phyloP scores from a whole-genome alignment of 2,888 invertebrate species.

The Meloe dianella region DNA sequence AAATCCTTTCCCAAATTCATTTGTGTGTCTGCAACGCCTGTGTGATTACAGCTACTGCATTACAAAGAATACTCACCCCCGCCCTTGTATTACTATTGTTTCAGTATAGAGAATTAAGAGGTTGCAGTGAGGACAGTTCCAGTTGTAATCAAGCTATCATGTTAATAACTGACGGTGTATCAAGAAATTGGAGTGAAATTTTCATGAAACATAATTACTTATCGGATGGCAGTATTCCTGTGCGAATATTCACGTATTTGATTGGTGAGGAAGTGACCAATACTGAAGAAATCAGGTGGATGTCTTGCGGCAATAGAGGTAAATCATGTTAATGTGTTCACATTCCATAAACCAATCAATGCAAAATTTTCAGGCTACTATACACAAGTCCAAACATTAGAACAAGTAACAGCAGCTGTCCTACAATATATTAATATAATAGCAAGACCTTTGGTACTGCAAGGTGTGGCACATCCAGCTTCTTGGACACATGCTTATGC shows the following conservation, averaged over 20 bases:
- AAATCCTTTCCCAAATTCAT: no score
- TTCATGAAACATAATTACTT: slow-evolving; percentile 82
- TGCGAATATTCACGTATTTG: slow-evolving; percentile 94
- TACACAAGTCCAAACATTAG: slow-evolving; percentile 91
- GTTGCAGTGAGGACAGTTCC: slow-evolving; percentile 59
- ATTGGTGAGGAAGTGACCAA: slow-evolving; percentile 94
- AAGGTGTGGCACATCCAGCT: slow-evolving; percentile 75
- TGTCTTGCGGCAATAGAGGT: slow-evolving; percentile 96
- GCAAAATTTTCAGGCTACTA: slow-evolving; percentile 74
- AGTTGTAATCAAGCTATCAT: slow-evolving; percentile 95
- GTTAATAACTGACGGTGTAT: slow-evolving; percentile 94
- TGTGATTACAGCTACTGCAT: no score
- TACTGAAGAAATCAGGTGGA: slow-evolving; percentile 86
- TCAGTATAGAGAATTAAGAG: slow-evolving; percentile 58
- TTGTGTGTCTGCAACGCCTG: no score
- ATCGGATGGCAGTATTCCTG: slow-evolving; percentile 75
- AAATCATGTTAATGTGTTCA: slow-evolving; percentile 23
- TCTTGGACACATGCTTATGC: slow-evolving; percentile 96
- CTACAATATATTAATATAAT: slow-evolving; percentile 95
- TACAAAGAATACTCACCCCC: no score
- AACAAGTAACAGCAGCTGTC: slow-evolving; percentile 96
- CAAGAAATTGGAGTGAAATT: slow-evolving; percentile 84
- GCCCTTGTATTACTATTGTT: background rate
- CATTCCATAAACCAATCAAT: no score
- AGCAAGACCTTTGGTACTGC: slow-evolving; percentile 82